Conservation (phyloP, 30 jellyfish, hydroid and myxozoan genomes). For the Aurelia coerulea region DNA sequence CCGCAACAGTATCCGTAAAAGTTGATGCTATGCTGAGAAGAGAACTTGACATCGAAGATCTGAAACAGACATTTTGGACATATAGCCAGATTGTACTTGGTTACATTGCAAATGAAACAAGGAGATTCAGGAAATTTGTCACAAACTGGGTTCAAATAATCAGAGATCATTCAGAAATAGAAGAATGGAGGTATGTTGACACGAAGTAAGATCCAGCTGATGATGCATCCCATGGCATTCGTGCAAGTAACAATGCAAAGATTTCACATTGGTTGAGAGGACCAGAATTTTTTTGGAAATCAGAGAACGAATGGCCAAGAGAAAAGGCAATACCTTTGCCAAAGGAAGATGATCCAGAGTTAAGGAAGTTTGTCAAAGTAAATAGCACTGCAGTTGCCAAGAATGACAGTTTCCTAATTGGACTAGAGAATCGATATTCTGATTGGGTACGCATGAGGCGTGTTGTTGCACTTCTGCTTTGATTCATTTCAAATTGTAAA, state of each 20-base stretch:
- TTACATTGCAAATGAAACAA: conserved; percentile 27
- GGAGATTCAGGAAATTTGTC: conserved; percentile 37
- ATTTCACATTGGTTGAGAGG: not conserved
- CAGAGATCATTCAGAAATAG: conserved; percentile 9
- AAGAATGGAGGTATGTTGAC: not conserved
- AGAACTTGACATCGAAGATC: conserved; percentile 51
- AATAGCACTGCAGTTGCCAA: conserved; percentile 10
- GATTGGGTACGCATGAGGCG: conserved; percentile 14
- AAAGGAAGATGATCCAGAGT: conserved; percentile 20
- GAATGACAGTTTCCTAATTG: conserved; percentile 16
- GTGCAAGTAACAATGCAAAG: conserved; percentile 18
- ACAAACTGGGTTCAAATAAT: conserved; percentile 35
- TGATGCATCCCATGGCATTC: conserved; percentile 24
- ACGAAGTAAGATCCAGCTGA: conserved; percentile 46
- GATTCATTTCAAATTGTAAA: conserved; percentile 19
- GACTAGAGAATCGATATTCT: not conserved
- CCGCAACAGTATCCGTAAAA: conserved; percentile 63
- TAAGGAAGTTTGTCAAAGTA: not conserved
- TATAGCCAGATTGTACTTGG: conserved; percentile 60
- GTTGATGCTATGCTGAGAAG: conserved; percentile 18
- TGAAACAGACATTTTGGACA: conserved; percentile 23
- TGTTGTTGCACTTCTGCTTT: conserved; percentile 18
- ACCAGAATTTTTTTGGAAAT: conserved; percentile 3
- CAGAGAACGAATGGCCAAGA: conserved; percentile 29
- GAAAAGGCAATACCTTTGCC: conserved; percentile 24